A percentile compares a stretch with the other conserved stretches of the same genome.
These are phyloP conservation scores for Pseudomyrmex flavicornis DNA, from an alignment of 1,140 invertebrate genomes.

Conservation along the genomic window DNA sequence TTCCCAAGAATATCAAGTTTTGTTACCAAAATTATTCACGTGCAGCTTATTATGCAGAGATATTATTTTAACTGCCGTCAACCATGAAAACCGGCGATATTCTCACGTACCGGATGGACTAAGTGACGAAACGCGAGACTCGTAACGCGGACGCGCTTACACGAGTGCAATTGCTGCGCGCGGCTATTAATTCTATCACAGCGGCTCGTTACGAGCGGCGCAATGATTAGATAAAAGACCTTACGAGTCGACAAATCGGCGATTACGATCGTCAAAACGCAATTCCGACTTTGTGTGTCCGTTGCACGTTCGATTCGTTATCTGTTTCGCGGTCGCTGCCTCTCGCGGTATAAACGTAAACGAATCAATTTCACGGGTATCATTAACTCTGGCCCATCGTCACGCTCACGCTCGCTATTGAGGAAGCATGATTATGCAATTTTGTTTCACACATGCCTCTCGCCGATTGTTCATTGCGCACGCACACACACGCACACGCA, in stretches of 20 bases:
- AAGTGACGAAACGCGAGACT: conserved; percentile 54
- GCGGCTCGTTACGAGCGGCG: conserved; percentile 28
- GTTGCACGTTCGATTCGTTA: neutral
- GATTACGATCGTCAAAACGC: conserved; percentile 21
- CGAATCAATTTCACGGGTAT: conserved; percentile 51
- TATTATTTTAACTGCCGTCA: conserved; percentile 8
- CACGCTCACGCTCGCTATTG: conserved; percentile 34
- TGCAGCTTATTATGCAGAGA: neutral
- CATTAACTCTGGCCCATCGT: conserved; percentile 44
- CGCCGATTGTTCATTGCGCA: conserved; percentile 18
- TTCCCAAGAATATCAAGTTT: neutral
- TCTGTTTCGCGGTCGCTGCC: conserved; percentile 2
- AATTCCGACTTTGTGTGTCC: conserved; percentile 15
- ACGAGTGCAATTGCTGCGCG: conserved; percentile 50
- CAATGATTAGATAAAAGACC: conserved; percentile 47
- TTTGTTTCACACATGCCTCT: conserved; percentile 26
- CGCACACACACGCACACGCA: neutral
- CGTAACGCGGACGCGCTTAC: conserved; percentile 31
- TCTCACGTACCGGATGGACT: conserved; percentile 47
- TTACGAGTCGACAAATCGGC: conserved; percentile 36
- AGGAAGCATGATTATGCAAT: conserved; percentile 53
- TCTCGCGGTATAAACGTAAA: conserved; percentile 41
- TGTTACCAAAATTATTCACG: neutral
- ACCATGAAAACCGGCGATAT: conserved; percentile 33
- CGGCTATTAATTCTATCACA: conserved; percentile 47